Percentiles rank a stretch among this genome's conserved stretches.
phyloP scores from a whole-genome alignment of 2,797 vertebrate genomes.

The Anomalospiza imberbis region DNA sequence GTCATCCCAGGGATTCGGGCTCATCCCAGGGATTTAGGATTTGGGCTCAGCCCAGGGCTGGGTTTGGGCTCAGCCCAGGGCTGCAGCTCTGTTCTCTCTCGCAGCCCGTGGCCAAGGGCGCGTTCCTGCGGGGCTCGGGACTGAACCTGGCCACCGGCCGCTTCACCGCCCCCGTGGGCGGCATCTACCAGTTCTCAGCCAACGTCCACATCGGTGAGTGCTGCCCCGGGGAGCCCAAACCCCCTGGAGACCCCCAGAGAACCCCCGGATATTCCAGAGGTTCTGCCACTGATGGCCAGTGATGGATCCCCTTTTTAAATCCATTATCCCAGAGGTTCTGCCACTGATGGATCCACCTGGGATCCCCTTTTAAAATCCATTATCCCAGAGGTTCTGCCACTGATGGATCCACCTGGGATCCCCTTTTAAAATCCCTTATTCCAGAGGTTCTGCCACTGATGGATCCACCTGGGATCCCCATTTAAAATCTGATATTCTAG shows the following conservation, averaged over 20 bases:
- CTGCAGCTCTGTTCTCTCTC: background rate
- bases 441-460: too few relatives aligned
- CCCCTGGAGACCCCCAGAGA: background rate
- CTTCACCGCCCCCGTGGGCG: conserved; percentile 88
- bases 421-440: background rate
- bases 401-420: too few relatives aligned
- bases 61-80: too few relatives aligned
- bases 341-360: background rate
- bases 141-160: conserved; percentile 88
- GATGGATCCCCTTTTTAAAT: too few relatives aligned
- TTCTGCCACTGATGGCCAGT: too few relatives aligned
- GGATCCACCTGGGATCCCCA: background rate
- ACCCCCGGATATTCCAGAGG: background rate
- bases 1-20: too few relatives aligned
- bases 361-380: background rate
- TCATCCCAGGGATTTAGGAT: too few relatives aligned
- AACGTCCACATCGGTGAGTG: conserved; percentile 91
- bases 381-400: background rate
- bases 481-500: background rate
- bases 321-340: background rate
- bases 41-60: too few relatives aligned
- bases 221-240: background rate
- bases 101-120: conserved; percentile 90
- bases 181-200: conserved; percentile 96
- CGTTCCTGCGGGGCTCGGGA: conserved; percentile 89